Percentiles rank a stretch among this genome's conserved stretches.
phyloP scores from a whole-genome alignment of 2,113 vertebrate species.

The Balaeniceps rex region DNA sequence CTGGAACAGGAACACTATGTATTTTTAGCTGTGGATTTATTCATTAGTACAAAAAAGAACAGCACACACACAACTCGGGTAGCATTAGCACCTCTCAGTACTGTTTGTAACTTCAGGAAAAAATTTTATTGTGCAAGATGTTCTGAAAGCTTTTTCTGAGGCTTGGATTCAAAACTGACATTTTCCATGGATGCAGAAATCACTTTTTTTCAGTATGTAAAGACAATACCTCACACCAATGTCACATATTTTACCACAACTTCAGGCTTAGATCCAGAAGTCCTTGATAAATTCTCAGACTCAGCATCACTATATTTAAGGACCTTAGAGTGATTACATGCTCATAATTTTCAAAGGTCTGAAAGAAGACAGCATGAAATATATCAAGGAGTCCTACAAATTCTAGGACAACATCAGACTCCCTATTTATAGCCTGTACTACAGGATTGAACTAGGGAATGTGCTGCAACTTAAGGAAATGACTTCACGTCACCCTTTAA shows the following conservation, averaged over 20 bases:
- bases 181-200: neutral
- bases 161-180: neutral
- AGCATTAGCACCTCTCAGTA: neutral
- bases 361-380: neutral
- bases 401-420: neutral
- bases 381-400: neutral
- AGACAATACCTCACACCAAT: neutral
- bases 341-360: neutral
- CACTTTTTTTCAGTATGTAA: neutral
- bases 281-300: neutral
- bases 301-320: neutral
- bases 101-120: neutral
- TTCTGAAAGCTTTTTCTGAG: neutral
- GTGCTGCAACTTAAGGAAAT: neutral
- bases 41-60: neutral
- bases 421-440: neutral
- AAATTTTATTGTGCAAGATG: neutral
- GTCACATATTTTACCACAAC: neutral
- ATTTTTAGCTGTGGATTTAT: neutral
- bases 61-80: neutral
- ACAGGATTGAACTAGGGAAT: neutral
- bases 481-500: neutral
- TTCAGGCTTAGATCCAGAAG: neutral
- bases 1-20: neutral
- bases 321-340: fast-evolving